A percentile compares a stretch with the other conserved stretches of the same genome.
phyloP scores from a whole-genome alignment of 1,140 invertebrate species.

The Anagrus nilaparvatae region DNA sequence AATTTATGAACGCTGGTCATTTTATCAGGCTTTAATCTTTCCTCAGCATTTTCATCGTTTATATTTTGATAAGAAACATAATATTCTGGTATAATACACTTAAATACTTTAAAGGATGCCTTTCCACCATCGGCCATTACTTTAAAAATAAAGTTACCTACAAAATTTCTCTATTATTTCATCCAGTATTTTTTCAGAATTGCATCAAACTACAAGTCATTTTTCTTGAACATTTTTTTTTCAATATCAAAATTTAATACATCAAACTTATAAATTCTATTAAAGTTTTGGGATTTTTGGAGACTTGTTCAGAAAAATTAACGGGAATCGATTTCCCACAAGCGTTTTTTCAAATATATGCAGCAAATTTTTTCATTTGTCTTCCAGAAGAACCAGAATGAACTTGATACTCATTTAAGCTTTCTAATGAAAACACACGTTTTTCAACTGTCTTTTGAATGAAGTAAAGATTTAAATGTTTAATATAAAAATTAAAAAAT shows the following conservation, averaged over 20 bases:
- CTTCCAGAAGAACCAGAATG: background rate
- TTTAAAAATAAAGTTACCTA: constrained; percentile 2
- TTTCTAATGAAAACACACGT: background rate
- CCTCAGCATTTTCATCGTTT: too few relatives aligned
- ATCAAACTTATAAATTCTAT: constrained; percentile 3
- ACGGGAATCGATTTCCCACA: constrained; percentile 3
- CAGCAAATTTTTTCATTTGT: constrained; percentile 2
- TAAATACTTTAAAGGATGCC: constrained; percentile 4
- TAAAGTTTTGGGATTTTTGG: constrained; percentile 3
- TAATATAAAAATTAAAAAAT: too few relatives aligned
- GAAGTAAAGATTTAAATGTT: too few relatives aligned
- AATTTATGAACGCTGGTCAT: constrained; percentile 4
- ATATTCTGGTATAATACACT: background rate
- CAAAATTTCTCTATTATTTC: background rate
- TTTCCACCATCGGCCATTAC: constrained; percentile 7
- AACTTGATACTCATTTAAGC: background rate
- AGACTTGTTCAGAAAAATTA: constrained; percentile 3
- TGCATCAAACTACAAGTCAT: background rate
- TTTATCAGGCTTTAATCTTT: too few relatives aligned
- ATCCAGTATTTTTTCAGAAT: background rate
- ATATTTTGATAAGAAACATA: background rate
- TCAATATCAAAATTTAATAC: constrained; percentile 2
- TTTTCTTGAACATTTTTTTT: background rate
- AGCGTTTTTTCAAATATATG: background rate
- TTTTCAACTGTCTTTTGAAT: background rate